Percentiles rank a stretch among this genome's conserved stretches.
Evolutionary conservation across 2,113 vertebrate species (phyloP).

Genomic region (Muntiacus reevesi): DNA sequence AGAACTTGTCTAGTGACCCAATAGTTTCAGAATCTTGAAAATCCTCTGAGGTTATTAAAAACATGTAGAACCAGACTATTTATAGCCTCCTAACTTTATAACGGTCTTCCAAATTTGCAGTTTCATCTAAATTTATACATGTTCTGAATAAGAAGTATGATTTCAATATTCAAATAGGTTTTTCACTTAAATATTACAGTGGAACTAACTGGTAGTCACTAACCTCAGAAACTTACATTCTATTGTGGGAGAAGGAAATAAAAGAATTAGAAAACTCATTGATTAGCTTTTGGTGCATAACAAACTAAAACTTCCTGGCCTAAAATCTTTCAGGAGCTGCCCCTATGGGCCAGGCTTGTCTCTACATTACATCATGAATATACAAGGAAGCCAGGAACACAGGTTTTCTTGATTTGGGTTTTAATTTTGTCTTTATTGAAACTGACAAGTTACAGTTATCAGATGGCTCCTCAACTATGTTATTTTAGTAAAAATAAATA

Average conservation of each 20-base stretch:
- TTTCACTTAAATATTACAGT: neutral
- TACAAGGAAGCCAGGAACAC: constrained; percentile 79
- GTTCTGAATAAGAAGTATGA: neutral
- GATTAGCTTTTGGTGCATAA: neutral
- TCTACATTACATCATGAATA: neutral
- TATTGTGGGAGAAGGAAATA: neutral
- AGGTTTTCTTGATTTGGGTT: constrained; percentile 88
- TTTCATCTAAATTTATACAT: neutral
- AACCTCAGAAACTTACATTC: neutral
- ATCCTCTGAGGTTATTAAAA: constrained; percentile 39
- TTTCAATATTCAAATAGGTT: constrained; percentile 16
- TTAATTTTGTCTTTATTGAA: constrained; percentile 90
- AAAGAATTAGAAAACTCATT: neutral
- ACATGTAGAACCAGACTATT: neutral
- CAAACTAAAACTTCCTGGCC: neutral
- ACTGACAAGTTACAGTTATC: constrained; percentile 86
- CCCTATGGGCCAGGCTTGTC: constrained; percentile 71
- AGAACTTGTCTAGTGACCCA: constrained; percentile 12
- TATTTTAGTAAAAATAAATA: constrained; percentile 98
- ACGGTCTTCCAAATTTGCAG: constrained; percentile 2
- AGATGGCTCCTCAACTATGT: constrained; percentile 82
- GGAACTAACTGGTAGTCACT: neutral
- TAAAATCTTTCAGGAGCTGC: constrained; percentile 79
- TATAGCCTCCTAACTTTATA: neutral
- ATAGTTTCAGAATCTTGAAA: constrained; percentile 25